phyloP scores from a whole-genome alignment of 2,113 vertebrate genomes.

The Cheilinus undulatus region DNA sequence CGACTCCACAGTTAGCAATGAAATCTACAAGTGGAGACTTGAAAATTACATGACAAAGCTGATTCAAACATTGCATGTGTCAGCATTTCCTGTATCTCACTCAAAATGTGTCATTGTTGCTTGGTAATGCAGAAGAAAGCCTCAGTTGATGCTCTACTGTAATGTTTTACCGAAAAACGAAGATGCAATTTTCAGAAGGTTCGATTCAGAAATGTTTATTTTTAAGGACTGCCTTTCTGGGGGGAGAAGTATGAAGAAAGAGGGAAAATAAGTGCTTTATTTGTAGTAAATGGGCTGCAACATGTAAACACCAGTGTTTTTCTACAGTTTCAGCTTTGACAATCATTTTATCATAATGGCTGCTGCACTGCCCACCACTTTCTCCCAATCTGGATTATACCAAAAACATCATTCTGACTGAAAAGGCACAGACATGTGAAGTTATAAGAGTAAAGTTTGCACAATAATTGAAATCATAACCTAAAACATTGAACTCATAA shows the following conservation, averaged over 20 bases:
- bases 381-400: constrained; percentile 19
- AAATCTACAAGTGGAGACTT: background rate
- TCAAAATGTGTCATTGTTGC: background rate
- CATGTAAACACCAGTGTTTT: background rate
- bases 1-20: too few relatives aligned
- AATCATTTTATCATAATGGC: constrained; percentile 10
- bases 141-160: background rate
- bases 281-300: constrained; percentile 15
- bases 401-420: constrained; percentile 19
- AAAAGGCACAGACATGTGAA: constrained; percentile 67
- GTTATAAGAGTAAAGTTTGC: constrained; percentile 27
- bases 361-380: constrained; percentile 9
- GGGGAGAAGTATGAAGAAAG: background rate
- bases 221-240: too few relatives aligned
- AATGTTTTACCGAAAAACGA: background rate
- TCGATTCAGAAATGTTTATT: background rate
- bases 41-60: background rate
- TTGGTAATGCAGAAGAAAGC: background rate
- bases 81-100: constrained; percentile 4
- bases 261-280: background rate
- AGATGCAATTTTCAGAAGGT: background rate
- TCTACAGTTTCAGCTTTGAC: constrained; percentile 3
- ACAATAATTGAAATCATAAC: constrained; percentile 42
- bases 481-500: constrained; percentile 25
- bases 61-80: background rate